Base-by-base conservation (phyloP, 2,113 vertebrate species). In the Platanista minor region DNA sequence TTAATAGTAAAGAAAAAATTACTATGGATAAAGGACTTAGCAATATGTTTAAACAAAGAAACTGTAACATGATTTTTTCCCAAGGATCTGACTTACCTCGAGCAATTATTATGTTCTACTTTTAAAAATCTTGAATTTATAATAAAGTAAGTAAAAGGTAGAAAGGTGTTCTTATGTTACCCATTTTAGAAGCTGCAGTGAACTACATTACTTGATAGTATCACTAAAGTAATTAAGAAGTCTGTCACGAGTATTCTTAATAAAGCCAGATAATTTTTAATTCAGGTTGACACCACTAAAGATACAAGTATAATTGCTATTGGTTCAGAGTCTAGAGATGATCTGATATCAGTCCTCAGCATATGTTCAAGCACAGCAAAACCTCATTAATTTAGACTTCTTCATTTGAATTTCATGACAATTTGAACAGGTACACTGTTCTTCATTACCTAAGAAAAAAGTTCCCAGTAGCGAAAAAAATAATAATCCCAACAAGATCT, bases 191-290 rank as follows among this genome's bases (percentile, higher is more conserved):
- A 95, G 80, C 29, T 69, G 13, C 75, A 75, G 29, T 90, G 88
- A 96, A 31, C 66, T 92, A 86, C 41, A 88, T 92, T 82, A 95
- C 46, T 61, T 96, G 96, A 97, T 95, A 64, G 36, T 91, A 97
- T 94, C 96, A 95, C 62, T 31, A 94, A 94, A 96, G 93, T 97
- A 96, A 97, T 78, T 95, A 96, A 94, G 94, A 94, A 96, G 4
- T 84, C 67, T 90, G 57, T 21, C 41, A 87, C 49, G 43, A 25
- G 43, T 90, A 43, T 59, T 78, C 86, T 78, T 80, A 94, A 95
- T 93, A 96, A 96, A 92, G 69, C 67, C 29, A 23, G 49, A 15
- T 62, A 77, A 89, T 82, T 91, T 94, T 96, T 93, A 96, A 93
- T 87, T 95, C 91, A 74, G 49, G 69, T 80, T 92, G 94, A 95